A percentile compares a stretch with the other conserved stretches of the same genome.
Conservation (phyloP, 2,113 vertebrate species). For the Fregetta grallaria region DNA sequence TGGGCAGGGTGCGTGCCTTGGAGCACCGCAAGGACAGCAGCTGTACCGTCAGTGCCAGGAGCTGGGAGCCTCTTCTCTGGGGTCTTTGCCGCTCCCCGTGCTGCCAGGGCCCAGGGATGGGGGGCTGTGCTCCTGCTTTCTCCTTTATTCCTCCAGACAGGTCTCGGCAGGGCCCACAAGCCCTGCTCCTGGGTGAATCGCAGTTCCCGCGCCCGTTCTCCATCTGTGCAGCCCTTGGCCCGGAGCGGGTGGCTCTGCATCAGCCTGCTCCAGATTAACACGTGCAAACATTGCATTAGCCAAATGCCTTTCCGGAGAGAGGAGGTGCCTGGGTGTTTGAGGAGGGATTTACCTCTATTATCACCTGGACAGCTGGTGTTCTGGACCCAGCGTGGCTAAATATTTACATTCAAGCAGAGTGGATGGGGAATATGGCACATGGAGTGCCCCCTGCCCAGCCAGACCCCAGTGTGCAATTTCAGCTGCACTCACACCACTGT, state of each 20-base stretch:
- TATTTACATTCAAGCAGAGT: neutral
- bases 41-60: neutral
- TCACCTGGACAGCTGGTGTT: neutral
- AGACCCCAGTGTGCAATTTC: fast-evolving
- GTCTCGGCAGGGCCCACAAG: neutral
- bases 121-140: neutral
- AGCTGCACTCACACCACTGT: neutral
- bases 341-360: neutral
- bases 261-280: neutral
- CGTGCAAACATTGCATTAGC: neutral
- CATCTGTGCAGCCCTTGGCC: neutral
- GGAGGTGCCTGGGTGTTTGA: neutral
- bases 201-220: neutral
- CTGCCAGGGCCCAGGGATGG: neutral
- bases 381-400: neutral
- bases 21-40: neutral
- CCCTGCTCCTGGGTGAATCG: neutral
- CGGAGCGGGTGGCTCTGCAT: neutral
- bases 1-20: neutral
- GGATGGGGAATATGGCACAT: fast-evolving
- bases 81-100: neutral
- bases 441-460: neutral
- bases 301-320: neutral
- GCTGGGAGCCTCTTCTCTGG: neutral
- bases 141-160: neutral